Conservation (phyloP, 2,113 vertebrate genomes). For the Perccottus glenii region DNA sequence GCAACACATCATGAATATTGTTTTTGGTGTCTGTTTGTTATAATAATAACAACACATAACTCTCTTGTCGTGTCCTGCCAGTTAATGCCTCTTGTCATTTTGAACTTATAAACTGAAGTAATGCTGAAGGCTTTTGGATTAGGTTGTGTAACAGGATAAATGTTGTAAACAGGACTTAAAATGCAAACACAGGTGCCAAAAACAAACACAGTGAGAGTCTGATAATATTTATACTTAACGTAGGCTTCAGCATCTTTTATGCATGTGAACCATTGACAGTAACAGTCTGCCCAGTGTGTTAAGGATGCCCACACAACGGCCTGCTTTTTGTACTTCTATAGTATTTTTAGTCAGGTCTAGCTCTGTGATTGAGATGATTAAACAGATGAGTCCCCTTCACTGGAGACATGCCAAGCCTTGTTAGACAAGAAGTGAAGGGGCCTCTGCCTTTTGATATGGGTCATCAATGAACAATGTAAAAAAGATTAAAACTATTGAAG, state of each 20-base stretch:
- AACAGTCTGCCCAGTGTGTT: constrained; percentile 49
- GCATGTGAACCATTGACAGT: constrained; percentile 41
- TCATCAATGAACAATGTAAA: constrained; percentile 34
- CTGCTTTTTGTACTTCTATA: constrained; percentile 63
- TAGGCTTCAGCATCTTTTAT: constrained; percentile 24
- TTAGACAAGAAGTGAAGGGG: constrained; percentile 46
- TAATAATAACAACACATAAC: constrained; percentile 14
- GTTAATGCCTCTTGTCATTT: constrained; percentile 30
- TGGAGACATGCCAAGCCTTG: constrained; percentile 53
- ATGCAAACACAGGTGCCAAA: constrained; percentile 36
- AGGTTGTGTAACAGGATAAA: constrained; percentile 67
- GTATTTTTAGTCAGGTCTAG: constrained; percentile 60
- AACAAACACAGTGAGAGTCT: constrained; percentile 16
- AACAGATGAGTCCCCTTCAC: constrained; percentile 67
- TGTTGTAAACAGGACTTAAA: constrained; percentile 53
- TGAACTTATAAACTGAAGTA: constrained; percentile 43
- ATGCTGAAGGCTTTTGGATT: constrained; percentile 54
- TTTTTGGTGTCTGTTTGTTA: background rate
- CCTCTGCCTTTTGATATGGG: constrained; percentile 34
- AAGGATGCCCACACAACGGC: constrained; percentile 37
- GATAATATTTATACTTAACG: constrained; percentile 28
- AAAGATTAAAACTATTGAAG: constrained; percentile 31
- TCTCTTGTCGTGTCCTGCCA: constrained; percentile 23
- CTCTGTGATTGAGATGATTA: constrained; percentile 73
- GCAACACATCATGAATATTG: background rate